Conservation (phyloP, 2,888 invertebrate genomes). For the Rhagonycha lutea region DNA sequence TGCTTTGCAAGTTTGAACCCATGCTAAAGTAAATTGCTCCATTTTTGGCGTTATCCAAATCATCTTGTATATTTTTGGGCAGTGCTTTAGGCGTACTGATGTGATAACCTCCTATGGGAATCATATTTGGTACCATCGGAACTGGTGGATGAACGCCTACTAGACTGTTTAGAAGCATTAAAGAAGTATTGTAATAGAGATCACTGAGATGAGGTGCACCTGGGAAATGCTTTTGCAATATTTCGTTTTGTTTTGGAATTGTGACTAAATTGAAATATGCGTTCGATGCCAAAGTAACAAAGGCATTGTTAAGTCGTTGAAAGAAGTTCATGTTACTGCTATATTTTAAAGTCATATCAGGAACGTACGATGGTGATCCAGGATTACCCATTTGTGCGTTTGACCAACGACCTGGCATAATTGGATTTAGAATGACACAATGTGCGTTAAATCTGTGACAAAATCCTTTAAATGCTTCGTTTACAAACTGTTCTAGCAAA, state of each 20-base stretch:
- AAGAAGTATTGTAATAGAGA: constrained; percentile 39
- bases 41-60: constrained; percentile 58
- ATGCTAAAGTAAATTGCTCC: constrained; percentile 65
- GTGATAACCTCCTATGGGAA: constrained; percentile 64
- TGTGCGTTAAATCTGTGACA: constrained; percentile 50
- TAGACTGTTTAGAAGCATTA: constrained; percentile 50
- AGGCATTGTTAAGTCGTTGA: constrained; percentile 60
- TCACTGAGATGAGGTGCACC: constrained; percentile 36
- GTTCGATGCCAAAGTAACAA: constrained; percentile 32
- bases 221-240: constrained; percentile 40
- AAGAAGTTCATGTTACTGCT: constrained; percentile 58
- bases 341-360: constrained; percentile 54
- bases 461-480: constrained; percentile 56
- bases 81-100: constrained; percentile 40
- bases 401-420: constrained; percentile 55
- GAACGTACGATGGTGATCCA: constrained; percentile 57
- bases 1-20: constrained; percentile 63
- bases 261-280: constrained; percentile 29
- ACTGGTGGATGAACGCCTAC: constrained; percentile 57
- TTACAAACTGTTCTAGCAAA: constrained; percentile 56
- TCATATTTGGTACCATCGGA: constrained; percentile 60
- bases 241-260: constrained; percentile 29
- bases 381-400: constrained; percentile 58
- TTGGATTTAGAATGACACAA: constrained; percentile 52
- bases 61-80: constrained; percentile 55